Conservation (phyloP, 2,888 invertebrate genomes). For the Hedychridium roseum region DNA sequence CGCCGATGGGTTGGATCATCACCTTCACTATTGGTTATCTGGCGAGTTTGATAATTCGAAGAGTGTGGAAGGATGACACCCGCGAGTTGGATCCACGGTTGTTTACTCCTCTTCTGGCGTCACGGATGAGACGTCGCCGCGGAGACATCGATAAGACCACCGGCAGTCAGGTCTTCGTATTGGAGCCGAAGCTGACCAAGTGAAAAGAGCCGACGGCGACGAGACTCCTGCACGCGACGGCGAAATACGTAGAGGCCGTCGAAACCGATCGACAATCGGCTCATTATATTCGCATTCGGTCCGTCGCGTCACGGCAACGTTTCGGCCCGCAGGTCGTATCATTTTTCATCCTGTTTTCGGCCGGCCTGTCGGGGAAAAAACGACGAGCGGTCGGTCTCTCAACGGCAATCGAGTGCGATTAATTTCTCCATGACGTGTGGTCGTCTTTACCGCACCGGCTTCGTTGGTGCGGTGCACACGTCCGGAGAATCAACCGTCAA, state of each 20-base stretch:
- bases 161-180: constrained; percentile 47
- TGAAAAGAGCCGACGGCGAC: neutral
- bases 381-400: neutral
- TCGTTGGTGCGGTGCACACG: no score
- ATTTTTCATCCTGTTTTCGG: neutral
- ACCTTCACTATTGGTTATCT: constrained; percentile 67
- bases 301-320: neutral
- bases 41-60: constrained; percentile 63
- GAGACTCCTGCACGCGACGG: neutral
- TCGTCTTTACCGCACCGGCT: no score
- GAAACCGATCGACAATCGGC: neutral
- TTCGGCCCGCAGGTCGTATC: neutral
- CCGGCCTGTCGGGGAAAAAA: neutral
- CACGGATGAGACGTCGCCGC: constrained; percentile 57
- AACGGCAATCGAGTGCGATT: neutral
- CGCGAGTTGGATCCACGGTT: constrained; percentile 67
- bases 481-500: no score
- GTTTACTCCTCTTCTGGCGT: constrained; percentile 68
- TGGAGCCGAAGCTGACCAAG: constrained; percentile 29
- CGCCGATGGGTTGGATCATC: constrained; percentile 66
- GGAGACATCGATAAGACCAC: constrained; percentile 34
- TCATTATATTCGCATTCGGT: neutral
- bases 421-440: neutral
- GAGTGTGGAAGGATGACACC: constrained; percentile 50
- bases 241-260: neutral